phyloP scores from a whole-genome alignment of 2,113 vertebrate genomes.

The Colistium nudipinnis region DNA sequence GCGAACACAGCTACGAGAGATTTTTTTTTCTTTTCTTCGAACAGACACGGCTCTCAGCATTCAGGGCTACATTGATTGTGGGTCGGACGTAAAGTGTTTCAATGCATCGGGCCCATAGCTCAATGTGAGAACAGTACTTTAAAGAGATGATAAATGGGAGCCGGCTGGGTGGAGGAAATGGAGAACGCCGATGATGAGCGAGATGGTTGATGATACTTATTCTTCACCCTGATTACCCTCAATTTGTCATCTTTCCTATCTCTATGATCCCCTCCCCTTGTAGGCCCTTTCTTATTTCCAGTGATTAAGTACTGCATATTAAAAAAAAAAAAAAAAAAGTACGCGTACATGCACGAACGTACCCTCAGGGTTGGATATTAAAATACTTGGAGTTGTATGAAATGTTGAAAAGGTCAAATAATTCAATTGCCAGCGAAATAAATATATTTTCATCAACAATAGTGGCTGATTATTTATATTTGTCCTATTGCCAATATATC shows the following conservation, averaged over 20 bases:
- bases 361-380: no score
- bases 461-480: neutral
- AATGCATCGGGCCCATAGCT: conserved; percentile 12
- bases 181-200: conserved; percentile 14
- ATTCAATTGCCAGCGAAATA: neutral
- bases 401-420: neutral
- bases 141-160: conserved; percentile 33
- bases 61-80: conserved; percentile 34
- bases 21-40: conserved; percentile 19
- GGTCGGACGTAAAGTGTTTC: conserved; percentile 33
- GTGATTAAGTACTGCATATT: conserved; percentile 1
- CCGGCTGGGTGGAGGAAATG: conserved; percentile 11
- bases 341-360: neutral
- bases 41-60: conserved; percentile 34
- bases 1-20: conserved; percentile 39
- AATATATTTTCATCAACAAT: neutral
- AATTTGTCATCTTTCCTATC: conserved; percentile 15
- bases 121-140: conserved; percentile 12
- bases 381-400: neutral
- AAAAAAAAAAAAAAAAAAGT: neutral
- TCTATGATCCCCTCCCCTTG: neutral
- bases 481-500: neutral
- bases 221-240: conserved; percentile 24
- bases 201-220: conserved; percentile 26
- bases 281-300: conserved; percentile 3